Base-by-base conservation (phyloP, 2,888 invertebrate species). In the Galeruca laticollis region DNA sequence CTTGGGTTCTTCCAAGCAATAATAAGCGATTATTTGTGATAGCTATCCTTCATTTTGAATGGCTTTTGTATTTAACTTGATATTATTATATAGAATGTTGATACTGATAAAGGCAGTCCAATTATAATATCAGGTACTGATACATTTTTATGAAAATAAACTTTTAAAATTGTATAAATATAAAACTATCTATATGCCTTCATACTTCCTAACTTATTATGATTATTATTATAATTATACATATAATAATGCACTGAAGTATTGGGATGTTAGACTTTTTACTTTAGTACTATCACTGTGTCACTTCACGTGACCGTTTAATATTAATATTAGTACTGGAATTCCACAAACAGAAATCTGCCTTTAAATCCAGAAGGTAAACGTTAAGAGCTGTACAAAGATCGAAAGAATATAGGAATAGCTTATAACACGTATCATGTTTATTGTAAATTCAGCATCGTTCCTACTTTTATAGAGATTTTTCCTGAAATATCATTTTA, bases 231-330 rank as follows among this genome's bases (percentile, higher is more conserved):
- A 82, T 76, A 73, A 74, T 68, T 74, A 77, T 76, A 79, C 82
- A 82, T 83, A 85, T 84, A 83, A 84, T 84, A 84, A 83, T 85
- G 85, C 85, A 85, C 85, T 85, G 85, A 85, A 85, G 85, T 85
- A 85, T 85, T 85, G 85, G 84, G 84, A 85, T 85, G 84, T 85
- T 85, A 85, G 84, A 85, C 83, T 85, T 85, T 85, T 85, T 85
- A 85, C 84, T 85, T 85, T 85, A 85, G 85, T 85, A 85, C 84
- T 84, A 83, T 85, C 85, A 85, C 85, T 83, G 82, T 82, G 82
- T 81, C 83, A 82, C 83, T 75, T 75, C 75, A 76, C 71, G 82
- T 84, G 84, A 76, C 83, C 81, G 78, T 85, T 84, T 84, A 84
- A 84, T 84, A 84, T 84, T 84, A 84, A 84, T 83, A 82, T 81